Conservation (phyloP, 2,113 vertebrate genomes). For the Gavia stellata region DNA sequence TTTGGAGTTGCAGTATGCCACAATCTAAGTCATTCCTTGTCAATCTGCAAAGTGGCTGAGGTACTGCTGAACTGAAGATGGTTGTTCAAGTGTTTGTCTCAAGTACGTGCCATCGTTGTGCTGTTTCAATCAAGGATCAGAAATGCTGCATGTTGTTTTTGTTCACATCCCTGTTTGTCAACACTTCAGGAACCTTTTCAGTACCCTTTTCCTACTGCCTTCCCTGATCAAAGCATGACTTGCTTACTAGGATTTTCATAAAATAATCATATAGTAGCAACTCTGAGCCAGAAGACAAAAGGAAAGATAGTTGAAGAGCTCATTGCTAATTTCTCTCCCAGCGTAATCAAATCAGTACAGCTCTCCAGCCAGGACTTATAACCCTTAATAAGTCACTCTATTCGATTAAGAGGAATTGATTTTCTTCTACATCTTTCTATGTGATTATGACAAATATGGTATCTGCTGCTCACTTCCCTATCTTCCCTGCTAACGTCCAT, state of each 20-base stretch:
- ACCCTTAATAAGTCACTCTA: conserved; percentile 87
- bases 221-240: conserved; percentile 67
- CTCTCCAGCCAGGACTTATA: conserved; percentile 78
- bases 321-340: conserved; percentile 73
- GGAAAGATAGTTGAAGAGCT: conserved; percentile 65
- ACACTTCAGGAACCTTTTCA: conserved; percentile 45
- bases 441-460: conserved; percentile 87
- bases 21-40: not conserved
- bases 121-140: conserved; percentile 13
- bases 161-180: conserved; percentile 55
- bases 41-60: not conserved
- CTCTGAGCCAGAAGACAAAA: conserved; percentile 68
- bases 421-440: no score
- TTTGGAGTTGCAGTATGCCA: not conserved
- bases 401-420: conserved; percentile 86
- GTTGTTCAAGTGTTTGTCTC: not conserved
- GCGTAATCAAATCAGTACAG: conserved; percentile 77
- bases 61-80: not conserved
- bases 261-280: conserved; percentile 71
- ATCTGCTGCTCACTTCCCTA: conserved; percentile 41
- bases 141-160: not conserved
- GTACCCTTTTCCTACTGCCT: conserved; percentile 35
- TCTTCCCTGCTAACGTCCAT: conserved; percentile 47
- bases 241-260: conserved; percentile 64
- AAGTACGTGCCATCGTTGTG: not conserved